Percentiles rank a stretch among this genome's conserved stretches.
These are phyloP conservation scores for Malurus alboscapulatus DNA, from an alignment of 2,113 vertebrate species.

Conservation along the genomic window DNA sequence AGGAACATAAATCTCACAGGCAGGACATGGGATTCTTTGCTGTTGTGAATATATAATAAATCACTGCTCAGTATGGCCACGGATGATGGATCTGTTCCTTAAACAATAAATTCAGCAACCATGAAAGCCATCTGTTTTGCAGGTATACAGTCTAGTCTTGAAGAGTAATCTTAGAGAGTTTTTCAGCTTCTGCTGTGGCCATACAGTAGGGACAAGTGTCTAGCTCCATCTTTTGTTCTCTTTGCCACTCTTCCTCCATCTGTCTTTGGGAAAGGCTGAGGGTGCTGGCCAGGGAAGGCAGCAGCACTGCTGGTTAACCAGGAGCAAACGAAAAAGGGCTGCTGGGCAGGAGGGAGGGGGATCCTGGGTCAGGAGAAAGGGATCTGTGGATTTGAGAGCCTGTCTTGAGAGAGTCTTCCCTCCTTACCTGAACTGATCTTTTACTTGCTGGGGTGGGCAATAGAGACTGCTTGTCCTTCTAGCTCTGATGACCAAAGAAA, in stretches of 20 bases:
- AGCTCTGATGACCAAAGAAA: neutral
- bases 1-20: neutral
- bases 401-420: neutral
- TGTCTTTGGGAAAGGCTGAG: neutral
- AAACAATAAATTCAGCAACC: slow-evolving; percentile 24
- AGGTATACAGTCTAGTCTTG: slow-evolving; percentile 1
- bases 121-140: neutral
- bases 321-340: neutral
- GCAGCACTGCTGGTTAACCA: neutral
- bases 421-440: neutral
- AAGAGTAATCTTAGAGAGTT: neutral
- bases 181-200: neutral
- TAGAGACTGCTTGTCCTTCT: neutral
- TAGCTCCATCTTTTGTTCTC: neutral
- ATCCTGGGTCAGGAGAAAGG: neutral
- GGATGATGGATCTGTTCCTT: neutral
- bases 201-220: neutral
- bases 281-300: neutral
- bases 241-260: neutral
- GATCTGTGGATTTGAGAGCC: neutral
- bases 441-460: neutral
- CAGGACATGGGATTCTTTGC: neutral
- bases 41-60: slow-evolving; percentile 19
- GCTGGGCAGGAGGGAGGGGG: neutral
- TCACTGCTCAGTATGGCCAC: neutral